Conservation (phyloP, 1,140 invertebrate species). For the Aporrectodea caliginosa region DNA sequence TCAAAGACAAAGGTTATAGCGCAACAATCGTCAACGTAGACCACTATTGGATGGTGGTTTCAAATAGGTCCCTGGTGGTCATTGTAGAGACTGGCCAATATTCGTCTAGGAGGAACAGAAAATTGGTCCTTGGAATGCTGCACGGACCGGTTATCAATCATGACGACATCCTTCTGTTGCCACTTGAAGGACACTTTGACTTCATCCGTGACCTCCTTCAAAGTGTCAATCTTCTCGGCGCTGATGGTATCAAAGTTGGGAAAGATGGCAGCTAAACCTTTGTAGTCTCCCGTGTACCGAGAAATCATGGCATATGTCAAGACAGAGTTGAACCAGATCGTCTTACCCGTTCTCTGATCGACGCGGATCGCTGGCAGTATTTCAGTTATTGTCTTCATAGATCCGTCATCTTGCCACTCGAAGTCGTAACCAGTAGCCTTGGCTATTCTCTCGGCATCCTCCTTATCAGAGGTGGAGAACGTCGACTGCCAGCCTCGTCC, state of each 20-base stretch:
- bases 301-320: neutral
- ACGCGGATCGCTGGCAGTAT: neutral
- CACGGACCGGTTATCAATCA: neutral
- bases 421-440: neutral
- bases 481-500: slow-evolving; percentile 6
- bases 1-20: no score
- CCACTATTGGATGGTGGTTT: no score
- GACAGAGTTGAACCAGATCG: slow-evolving; percentile 1
- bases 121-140: neutral
- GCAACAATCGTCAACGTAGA: no score
- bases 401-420: slow-evolving; percentile 1
- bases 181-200: neutral
- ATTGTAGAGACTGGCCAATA: neutral
- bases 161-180: neutral
- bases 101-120: neutral
- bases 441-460: slow-evolving; percentile 5
- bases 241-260: neutral
- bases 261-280: neutral
- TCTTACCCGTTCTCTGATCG: neutral
- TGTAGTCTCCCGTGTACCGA: neutral
- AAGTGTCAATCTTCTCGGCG: neutral
- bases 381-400: neutral
- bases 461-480: neutral
- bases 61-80: no score
- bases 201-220: neutral